These are phyloP conservation scores for Cylindroiulus punctatus DNA, from an alignment of 2,888 invertebrate species.

Conservation along the genomic window DNA sequence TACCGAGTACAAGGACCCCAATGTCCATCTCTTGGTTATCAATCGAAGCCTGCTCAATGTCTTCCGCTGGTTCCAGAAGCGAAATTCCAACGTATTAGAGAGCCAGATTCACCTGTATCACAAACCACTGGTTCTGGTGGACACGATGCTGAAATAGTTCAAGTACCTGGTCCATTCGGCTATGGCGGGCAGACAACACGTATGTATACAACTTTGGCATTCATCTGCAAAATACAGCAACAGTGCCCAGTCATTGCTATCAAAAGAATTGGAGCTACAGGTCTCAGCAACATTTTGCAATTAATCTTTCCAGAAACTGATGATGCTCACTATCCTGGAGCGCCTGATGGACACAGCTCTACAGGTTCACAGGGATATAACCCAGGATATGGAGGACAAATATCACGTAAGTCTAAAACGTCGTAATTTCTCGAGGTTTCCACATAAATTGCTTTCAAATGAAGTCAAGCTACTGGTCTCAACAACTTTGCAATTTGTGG, in stretches of 20 bases:
- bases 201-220: not conserved
- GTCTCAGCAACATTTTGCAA: not conserved
- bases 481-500: not conserved
- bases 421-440: no score
- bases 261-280: no score
- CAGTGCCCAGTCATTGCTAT: not conserved
- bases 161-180: not conserved
- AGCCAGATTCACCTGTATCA: not conserved
- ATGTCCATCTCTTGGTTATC: constrained; percentile 25
- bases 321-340: not conserved
- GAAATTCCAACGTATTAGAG: constrained; percentile 1
- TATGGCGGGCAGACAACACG: constrained; percentile 13
- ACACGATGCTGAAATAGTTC: not conserved
- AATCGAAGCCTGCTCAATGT: not conserved
- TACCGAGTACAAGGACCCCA: constrained; percentile 50
- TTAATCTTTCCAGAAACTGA: constrained; percentile 2
- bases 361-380: no score
- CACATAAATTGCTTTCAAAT: not conserved
- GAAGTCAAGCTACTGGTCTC: no score
- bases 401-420: no score
- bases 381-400: no score
- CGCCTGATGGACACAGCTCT: not conserved
- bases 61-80: not conserved
- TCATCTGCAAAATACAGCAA: not conserved
- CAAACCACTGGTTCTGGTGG: not conserved